phyloP scores from a whole-genome alignment of 2,113 vertebrate genomes.

The Pterocles gutturalis region DNA sequence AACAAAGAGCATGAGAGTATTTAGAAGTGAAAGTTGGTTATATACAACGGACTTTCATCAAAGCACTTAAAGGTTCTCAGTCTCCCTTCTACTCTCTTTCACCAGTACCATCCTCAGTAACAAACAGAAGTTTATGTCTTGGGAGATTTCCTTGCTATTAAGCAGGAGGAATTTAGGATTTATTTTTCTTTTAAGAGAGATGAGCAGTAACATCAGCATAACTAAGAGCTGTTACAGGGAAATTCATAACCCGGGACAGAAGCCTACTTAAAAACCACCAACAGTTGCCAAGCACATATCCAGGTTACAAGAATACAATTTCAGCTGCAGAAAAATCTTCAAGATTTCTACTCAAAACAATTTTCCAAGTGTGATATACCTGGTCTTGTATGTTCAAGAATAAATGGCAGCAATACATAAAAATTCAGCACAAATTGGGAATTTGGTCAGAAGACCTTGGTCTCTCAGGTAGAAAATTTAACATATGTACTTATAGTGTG shows the following conservation, averaged over 20 bases:
- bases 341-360: not conserved
- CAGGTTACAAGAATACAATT: not conserved
- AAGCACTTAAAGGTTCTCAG: not conserved
- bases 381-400: not conserved
- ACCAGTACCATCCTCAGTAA: not conserved
- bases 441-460: not conserved
- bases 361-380: not conserved
- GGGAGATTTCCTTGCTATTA: not conserved
- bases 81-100: not conserved
- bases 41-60: not conserved
- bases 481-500: not conserved
- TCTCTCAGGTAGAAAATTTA: not conserved
- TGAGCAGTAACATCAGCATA: not conserved
- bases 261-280: not conserved
- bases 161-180: not conserved
- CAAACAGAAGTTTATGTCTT: not conserved
- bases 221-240: not conserved
- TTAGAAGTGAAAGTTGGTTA: not conserved
- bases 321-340: not conserved
- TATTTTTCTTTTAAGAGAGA: not conserved
- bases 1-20: not conserved
- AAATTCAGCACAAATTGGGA: not conserved
- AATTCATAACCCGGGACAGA: not conserved
- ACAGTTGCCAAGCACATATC: not conserved
- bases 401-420: not conserved